phyloP scores from a whole-genome alignment of 2,888 invertebrate species.

The Drosophila picticornis region DNA sequence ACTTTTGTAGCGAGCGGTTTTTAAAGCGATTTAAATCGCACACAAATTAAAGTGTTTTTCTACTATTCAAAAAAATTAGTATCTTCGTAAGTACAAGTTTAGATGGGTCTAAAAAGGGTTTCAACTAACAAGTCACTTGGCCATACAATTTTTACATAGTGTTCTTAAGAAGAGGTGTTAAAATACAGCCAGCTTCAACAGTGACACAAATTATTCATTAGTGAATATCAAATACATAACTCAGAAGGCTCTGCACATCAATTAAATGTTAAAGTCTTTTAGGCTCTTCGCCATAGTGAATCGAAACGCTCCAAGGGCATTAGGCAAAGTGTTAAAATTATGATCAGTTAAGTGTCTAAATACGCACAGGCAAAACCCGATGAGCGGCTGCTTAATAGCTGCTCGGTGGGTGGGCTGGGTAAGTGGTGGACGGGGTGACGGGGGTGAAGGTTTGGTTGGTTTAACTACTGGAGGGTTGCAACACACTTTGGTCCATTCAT shows the following conservation, averaged over 20 bases:
- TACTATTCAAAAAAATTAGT: not conserved
- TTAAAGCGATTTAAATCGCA: conserved; percentile 19
- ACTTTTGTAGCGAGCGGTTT: conserved; percentile 11
- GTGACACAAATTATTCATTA: not conserved
- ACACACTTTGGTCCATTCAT: conserved; percentile 40
- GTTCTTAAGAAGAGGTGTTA: not conserved
- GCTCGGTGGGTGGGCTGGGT: not conserved
- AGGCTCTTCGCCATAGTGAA: not conserved
- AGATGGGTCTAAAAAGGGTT: not conserved
- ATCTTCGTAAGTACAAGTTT: not conserved
- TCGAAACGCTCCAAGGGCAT: conserved; percentile 51
- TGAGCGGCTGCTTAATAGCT: conserved; percentile 30
- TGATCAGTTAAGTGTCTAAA: conserved; percentile 79
- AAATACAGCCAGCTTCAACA: not conserved
- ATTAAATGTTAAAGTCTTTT: conserved; percentile 1
- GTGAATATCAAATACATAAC: not conserved
- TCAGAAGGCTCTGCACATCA: not conserved
- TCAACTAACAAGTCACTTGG: not conserved
- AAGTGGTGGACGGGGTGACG: not conserved
- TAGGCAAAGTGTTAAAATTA: conserved; percentile 78
- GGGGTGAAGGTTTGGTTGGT: not conserved
- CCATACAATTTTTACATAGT: not conserved
- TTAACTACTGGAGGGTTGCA: conserved; percentile 39
- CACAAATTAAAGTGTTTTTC: not conserved
- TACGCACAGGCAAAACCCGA: conserved; percentile 50